These are phyloP conservation scores for Cabera pusaria DNA, from an alignment of 2,888 invertebrate genomes.

Conservation along the genomic window DNA sequence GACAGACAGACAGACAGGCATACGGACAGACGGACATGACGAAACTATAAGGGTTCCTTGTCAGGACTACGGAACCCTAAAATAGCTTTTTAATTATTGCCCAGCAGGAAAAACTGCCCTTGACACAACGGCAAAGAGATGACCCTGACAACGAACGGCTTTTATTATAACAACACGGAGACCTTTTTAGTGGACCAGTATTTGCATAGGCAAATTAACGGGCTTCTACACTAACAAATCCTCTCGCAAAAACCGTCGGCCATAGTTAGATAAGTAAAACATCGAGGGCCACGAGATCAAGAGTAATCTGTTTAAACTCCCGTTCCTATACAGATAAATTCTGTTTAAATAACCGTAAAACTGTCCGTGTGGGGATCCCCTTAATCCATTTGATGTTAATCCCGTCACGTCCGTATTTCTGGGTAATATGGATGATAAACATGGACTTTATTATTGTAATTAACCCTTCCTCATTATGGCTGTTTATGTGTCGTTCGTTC, in stretches of 20 bases:
- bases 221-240: constrained; percentile 26
- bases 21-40: too few relatives aligned
- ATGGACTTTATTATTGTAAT: constrained; percentile 11
- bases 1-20: too few relatives aligned
- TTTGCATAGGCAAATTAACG: constrained; percentile 28
- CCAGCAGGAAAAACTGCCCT: too few relatives aligned
- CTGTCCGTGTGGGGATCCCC: constrained; percentile 55
- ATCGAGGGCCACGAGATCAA: constrained; percentile 41
- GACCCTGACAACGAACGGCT: too few relatives aligned
- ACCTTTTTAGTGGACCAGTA: constrained; percentile 2
- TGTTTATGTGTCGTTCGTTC: too few relatives aligned
- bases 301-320: constrained; percentile 64
- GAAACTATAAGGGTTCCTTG: too few relatives aligned
- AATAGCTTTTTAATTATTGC: too few relatives aligned
- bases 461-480: too few relatives aligned
- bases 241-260: constrained; percentile 34
- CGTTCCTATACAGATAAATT: constrained; percentile 63
- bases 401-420: constrained; percentile 48
- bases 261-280: constrained; percentile 46
- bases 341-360: constrained; percentile 67
- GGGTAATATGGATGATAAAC: constrained; percentile 14
- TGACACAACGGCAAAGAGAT: too few relatives aligned
- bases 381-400: constrained; percentile 62
- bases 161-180: too few relatives aligned
- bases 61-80: too few relatives aligned